phyloP scores from a whole-genome alignment of 2,888 invertebrate genomes.

The Andrena flavipes region DNA sequence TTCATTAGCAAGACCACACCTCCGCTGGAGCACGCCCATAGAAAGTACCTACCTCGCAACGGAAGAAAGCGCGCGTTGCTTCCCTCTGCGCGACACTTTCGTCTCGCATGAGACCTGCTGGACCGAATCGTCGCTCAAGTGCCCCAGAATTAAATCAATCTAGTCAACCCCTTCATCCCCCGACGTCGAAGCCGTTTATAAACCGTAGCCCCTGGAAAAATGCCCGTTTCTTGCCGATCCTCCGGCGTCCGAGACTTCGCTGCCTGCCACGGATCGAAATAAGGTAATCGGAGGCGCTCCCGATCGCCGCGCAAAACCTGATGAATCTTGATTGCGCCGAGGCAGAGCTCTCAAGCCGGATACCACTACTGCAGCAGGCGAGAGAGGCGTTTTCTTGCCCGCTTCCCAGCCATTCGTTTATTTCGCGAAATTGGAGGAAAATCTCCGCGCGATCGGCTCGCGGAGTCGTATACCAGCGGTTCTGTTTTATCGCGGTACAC shows the following conservation, averaged over 20 bases:
- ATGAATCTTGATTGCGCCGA: slow-evolving; percentile 55
- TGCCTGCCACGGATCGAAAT: slow-evolving; percentile 2
- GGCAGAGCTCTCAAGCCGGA: slow-evolving; percentile 27
- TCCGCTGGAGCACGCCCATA: slow-evolving; percentile 16
- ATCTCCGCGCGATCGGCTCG: slow-evolving; percentile 34
- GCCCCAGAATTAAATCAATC: slow-evolving; percentile 8
- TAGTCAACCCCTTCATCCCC: neutral
- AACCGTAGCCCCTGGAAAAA: neutral
- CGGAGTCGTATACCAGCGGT: slow-evolving; percentile 23
- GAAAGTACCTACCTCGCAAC: slow-evolving; percentile 17
- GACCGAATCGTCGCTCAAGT: slow-evolving; percentile 1
- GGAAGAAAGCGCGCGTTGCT: slow-evolving; percentile 9
- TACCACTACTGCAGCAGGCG: neutral
- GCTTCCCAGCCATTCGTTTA: slow-evolving; percentile 32
- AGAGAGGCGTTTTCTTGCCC: slow-evolving; percentile 31
- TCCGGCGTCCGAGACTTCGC: neutral
- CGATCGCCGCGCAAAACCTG: slow-evolving; percentile 49
- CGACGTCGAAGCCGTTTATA: neutral
- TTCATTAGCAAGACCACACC: slow-evolving; percentile 26
- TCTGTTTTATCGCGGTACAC: slow-evolving; percentile 5
- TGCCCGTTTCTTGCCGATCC: slow-evolving; percentile 16
- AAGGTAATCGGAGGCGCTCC: slow-evolving; percentile 38
- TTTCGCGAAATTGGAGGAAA: slow-evolving; percentile 41
- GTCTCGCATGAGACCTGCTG: neutral
- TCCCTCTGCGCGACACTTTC: slow-evolving; percentile 18